phyloP scores from a whole-genome alignment of 2,797 vertebrate species.

The Enteromius thamalakanensis region DNA sequence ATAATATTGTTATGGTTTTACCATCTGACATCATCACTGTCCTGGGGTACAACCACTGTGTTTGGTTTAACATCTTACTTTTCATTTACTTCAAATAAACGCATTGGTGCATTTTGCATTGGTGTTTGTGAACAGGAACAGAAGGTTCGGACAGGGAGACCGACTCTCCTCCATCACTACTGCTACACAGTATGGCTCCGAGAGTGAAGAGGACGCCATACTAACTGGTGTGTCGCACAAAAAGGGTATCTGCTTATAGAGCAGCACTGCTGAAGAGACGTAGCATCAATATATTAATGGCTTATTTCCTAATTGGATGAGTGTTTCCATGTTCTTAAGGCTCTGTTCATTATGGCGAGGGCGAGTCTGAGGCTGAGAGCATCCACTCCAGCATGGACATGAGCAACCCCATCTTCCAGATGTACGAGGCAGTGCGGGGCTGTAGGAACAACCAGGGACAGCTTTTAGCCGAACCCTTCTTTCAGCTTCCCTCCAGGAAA shows the following conservation, averaged over 20 bases:
- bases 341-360: conserved; percentile 93
- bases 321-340: conserved; percentile 68
- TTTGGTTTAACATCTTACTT: not conserved
- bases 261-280: too few relatives aligned
- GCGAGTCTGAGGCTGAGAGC: conserved; percentile 94
- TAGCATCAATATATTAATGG: not conserved
- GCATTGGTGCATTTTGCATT: not conserved
- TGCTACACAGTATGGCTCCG: conserved; percentile 95
- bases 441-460: conserved; percentile 95
- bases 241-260: not conserved
- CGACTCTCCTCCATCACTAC: conserved; percentile 95
- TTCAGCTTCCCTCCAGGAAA: conserved; percentile 95
- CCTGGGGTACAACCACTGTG: not conserved
- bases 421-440: conserved; percentile 92
- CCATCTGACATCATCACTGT: not conserved
- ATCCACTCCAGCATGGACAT: conserved; percentile 94
- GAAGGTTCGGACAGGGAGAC: conserved; percentile 90
- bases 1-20: not conserved
- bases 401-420: conserved; percentile 93
- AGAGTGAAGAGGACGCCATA: conserved; percentile 96
- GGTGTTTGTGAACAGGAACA: conserved; percentile 80
- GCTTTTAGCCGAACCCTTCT: conserved; percentile 94
- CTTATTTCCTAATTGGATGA: not conserved
- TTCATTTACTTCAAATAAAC: not conserved
- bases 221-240: conserved; percentile 82